These are phyloP conservation scores for Globia sparganii DNA, from an alignment of 2,888 invertebrate species.

Conservation along the genomic window DNA sequence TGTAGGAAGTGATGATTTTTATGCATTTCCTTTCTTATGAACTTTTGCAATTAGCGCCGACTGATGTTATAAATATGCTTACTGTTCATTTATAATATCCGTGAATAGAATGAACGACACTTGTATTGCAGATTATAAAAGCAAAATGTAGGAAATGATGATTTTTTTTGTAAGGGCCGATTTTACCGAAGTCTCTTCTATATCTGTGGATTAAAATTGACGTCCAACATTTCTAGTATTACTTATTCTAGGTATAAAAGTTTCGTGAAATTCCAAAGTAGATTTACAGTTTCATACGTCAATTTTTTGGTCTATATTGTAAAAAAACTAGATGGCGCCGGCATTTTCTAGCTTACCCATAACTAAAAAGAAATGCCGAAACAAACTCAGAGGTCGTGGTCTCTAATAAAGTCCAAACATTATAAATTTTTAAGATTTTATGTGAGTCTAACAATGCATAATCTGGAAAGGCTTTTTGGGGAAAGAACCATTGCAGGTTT, in stretches of 20 bases:
- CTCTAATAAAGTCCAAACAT: too few species aligned
- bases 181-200: too few species aligned
- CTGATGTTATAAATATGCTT: not conserved
- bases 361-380: not conserved
- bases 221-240: too few species aligned
- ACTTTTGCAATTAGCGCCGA: slow-evolving; percentile 27
- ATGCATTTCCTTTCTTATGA: slow-evolving; percentile 6
- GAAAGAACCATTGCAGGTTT: too few species aligned
- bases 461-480: too few species aligned
- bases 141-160: not conserved
- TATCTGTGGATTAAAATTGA: too few species aligned
- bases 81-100: not conserved
- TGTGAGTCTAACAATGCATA: too few species aligned
- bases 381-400: not conserved
- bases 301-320: not conserved
- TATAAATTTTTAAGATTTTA: too few species aligned
- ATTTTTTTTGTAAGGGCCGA: not conserved
- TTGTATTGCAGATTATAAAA: not conserved
- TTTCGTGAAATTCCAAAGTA: too few species aligned
- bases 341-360: not conserved
- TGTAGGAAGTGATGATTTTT: not conserved
- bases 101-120: not conserved
- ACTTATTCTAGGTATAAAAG: too few species aligned
- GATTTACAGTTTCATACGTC: not conserved
- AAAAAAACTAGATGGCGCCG: not conserved